These are phyloP conservation scores for Erannis defoliaria DNA, from an alignment of 2,888 invertebrate species.

Conservation along the genomic window DNA sequence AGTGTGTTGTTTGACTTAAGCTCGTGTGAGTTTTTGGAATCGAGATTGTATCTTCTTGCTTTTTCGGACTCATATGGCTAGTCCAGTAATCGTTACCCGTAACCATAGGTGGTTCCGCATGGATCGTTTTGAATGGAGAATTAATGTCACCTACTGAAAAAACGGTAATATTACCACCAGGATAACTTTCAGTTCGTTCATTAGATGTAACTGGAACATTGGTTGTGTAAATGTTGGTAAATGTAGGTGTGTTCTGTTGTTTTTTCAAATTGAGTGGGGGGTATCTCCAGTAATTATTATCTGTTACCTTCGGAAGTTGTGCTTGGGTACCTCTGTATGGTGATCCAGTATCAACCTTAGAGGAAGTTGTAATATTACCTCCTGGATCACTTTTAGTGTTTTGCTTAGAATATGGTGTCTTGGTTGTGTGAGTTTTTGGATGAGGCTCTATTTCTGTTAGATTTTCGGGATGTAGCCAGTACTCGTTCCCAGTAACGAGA, in stretches of 20 bases:
- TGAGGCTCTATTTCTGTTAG: neutral
- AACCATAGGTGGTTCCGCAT: constrained; percentile 52
- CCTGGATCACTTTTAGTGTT: neutral
- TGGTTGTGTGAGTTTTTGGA: neutral
- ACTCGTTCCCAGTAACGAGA: neutral
- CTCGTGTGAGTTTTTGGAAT: constrained; percentile 40
- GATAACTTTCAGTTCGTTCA: constrained; percentile 12
- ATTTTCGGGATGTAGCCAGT: neutral
- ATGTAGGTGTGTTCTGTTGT: neutral
- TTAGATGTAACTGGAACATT: neutral
- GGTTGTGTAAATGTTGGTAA: neutral
- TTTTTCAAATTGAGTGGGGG: neutral
- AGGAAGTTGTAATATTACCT: neutral
- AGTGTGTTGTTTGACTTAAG: constrained; percentile 40
- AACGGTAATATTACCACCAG: constrained; percentile 62
- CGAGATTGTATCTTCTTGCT: constrained; percentile 27
- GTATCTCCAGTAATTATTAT: neutral
- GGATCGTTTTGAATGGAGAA: constrained; percentile 59
- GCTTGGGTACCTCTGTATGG: neutral
- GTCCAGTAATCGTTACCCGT: constrained; percentile 46
- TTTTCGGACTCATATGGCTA: constrained; percentile 25
- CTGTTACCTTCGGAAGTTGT: neutral
- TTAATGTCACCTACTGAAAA: constrained; percentile 61
- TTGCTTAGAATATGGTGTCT: neutral
- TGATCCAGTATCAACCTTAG: neutral